A percentile compares a stretch with the other conserved stretches of the same genome.
Evolutionary conservation across 1,140 invertebrate genomes (phyloP).

Genomic region (Drosophila bocki): DNA sequence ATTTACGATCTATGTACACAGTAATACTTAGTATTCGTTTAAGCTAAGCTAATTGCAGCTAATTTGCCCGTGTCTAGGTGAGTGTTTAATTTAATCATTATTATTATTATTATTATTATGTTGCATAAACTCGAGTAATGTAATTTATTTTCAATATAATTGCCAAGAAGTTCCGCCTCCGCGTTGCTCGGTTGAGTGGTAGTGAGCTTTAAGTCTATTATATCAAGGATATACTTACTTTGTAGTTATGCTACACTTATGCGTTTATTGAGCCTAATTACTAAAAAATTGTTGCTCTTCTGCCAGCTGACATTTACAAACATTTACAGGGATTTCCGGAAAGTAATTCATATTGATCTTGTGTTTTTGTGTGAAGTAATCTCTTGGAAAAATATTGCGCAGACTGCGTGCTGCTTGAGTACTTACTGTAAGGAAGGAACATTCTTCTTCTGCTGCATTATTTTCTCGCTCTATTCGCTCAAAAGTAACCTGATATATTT

Average conservation of each 20-base stretch:
- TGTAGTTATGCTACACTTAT: constrained; percentile 33
- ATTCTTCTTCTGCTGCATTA: constrained; percentile 40
- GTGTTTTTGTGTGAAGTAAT: constrained; percentile 20
- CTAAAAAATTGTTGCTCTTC: constrained; percentile 54
- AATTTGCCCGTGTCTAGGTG: constrained; percentile 44
- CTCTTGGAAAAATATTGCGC: constrained; percentile 27
- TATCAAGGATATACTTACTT: constrained; percentile 54
- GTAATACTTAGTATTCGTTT: constrained; percentile 63
- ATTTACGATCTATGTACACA: constrained; percentile 53
- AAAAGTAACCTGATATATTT: constrained; percentile 1
- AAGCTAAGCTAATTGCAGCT: constrained; percentile 75
- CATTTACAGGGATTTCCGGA: constrained; percentile 63
- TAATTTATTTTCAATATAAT: constrained; percentile 67
- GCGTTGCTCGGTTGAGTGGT: constrained; percentile 36
- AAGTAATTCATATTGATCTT: constrained; percentile 26
- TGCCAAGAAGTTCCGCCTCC: constrained; percentile 65
- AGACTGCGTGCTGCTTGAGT: constrained; percentile 29
- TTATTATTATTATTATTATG: constrained; percentile 26
- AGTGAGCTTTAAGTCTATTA: constrained; percentile 46
- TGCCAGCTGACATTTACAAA: constrained; percentile 49
- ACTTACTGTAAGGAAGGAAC: constrained; percentile 75
- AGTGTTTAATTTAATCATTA: constrained; percentile 25
- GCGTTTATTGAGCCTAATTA: constrained; percentile 68
- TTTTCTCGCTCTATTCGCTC: neutral
- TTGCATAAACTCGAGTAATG: constrained; percentile 50